These are phyloP conservation scores for Acanthisitta chloris DNA, from an alignment of 2,113 vertebrate species.

Conservation along the genomic window DNA sequence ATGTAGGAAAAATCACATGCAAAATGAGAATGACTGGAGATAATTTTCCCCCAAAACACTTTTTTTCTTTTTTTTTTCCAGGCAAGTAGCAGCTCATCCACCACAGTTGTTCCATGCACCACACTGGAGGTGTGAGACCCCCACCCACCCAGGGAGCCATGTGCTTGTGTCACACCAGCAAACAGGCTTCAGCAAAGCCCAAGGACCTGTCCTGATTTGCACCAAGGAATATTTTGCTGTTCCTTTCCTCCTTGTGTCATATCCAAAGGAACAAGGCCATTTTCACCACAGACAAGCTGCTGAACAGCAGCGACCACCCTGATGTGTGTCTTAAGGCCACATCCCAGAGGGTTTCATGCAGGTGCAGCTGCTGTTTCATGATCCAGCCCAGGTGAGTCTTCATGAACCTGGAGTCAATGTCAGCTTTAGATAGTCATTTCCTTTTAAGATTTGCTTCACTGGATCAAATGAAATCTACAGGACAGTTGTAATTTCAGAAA, in stretches of 20 bases:
- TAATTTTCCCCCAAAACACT: not conserved
- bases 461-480: not conserved
- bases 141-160: accelerated
- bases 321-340: accelerated
- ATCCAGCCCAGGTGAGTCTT: not conserved
- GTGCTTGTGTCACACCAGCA: not conserved
- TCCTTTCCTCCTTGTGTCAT: not conserved
- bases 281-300: not conserved
- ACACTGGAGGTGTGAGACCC: not conserved
- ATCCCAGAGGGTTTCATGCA: accelerated
- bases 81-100: conserved; percentile 44
- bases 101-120: conserved; percentile 13
- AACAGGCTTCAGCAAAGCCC: not conserved
- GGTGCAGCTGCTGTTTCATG: not conserved
- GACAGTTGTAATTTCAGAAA: not conserved
- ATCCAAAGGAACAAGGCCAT: not conserved
- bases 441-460: not conserved
- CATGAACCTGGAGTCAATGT: not conserved
- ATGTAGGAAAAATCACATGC: conserved; percentile 62
- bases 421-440: not conserved
- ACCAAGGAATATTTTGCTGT: not conserved
- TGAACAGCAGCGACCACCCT: accelerated
- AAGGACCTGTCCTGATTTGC: not conserved
- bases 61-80: conserved; percentile 28
- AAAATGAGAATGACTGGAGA: conserved; percentile 63